Percentiles rank a stretch among this genome's conserved stretches.
Conservation (phyloP, 2,797 vertebrate species). For the Esox lucius region DNA sequence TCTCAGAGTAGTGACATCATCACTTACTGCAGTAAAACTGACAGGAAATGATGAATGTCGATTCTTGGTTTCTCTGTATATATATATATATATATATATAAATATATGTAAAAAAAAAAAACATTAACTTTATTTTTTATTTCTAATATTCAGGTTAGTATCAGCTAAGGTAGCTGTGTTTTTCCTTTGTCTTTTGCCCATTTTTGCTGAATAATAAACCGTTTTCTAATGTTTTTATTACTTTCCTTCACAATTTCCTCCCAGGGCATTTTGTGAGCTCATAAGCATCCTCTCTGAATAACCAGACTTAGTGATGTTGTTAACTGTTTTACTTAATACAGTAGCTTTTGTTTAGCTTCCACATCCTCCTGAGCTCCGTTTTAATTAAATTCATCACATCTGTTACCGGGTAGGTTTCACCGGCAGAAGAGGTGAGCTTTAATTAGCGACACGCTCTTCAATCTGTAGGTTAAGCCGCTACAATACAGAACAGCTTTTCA, state of each 20-base stretch:
- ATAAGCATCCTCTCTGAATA: not conserved
- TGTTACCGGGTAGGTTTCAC: conserved; percentile 47
- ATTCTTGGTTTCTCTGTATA: too few relatives aligned
- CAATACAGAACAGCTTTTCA: conserved; percentile 69
- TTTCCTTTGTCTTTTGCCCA: too few relatives aligned
- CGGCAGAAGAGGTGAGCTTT: conserved; percentile 61
- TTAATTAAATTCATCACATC: conserved; percentile 70
- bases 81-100: too few relatives aligned
- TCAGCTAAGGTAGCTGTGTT: too few relatives aligned
- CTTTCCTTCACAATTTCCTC: not conserved
- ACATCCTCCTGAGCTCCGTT: conserved; percentile 56
- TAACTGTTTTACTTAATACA: not conserved
- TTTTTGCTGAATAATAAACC: not conserved
- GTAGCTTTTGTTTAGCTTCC: conserved; percentile 11
- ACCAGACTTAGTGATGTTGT: not conserved
- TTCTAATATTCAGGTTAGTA: too few relatives aligned
- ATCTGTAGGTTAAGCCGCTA: conserved; percentile 71
- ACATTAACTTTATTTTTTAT: too few relatives aligned
- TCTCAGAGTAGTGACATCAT: too few relatives aligned
- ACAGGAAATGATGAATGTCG: too few relatives aligned
- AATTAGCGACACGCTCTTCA: conserved; percentile 65
- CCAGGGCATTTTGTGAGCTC: not conserved
- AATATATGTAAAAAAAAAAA: too few relatives aligned
- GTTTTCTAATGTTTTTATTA: not conserved
- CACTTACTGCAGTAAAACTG: too few relatives aligned